These are phyloP conservation scores for Myathropa florea DNA, from an alignment of 2,888 invertebrate genomes.

Conservation along the genomic window DNA sequence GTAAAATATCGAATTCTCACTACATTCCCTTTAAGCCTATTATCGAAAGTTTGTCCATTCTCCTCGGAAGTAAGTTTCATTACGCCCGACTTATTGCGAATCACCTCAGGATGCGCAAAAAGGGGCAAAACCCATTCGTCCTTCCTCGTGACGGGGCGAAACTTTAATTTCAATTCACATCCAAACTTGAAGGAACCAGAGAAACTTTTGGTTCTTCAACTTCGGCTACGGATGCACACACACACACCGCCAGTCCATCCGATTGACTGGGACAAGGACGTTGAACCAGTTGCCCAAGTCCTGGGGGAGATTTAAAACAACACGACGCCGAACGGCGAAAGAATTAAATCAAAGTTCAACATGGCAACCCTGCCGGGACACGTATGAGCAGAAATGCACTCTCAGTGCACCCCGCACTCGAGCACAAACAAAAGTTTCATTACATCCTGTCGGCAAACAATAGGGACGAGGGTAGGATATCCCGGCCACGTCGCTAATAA, in stretches of 20 bases:
- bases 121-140: background rate
- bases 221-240: background rate
- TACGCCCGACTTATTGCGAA: background rate
- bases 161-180: background rate
- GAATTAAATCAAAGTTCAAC: slow-evolving; percentile 12
- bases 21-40: slow-evolving; percentile 1
- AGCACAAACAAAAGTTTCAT: slow-evolving; percentile 29
- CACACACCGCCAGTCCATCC: background rate
- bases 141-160: background rate
- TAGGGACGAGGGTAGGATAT: background rate
- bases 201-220: background rate
- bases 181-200: background rate
- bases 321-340: background rate
- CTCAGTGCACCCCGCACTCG: background rate
- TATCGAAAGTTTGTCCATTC: background rate
- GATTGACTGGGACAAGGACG: background rate
- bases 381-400: background rate
- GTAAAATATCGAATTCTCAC: background rate
- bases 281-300: background rate
- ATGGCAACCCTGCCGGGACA: background rate
- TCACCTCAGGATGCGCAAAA: background rate
- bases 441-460: slow-evolving; percentile 15
- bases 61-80: background rate
- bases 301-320: background rate
- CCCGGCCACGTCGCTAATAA: slow-evolving; percentile 29